Evolutionary conservation across 2,113 vertebrate genomes (phyloP).

Genomic region (Empidonax alnorum): DNA sequence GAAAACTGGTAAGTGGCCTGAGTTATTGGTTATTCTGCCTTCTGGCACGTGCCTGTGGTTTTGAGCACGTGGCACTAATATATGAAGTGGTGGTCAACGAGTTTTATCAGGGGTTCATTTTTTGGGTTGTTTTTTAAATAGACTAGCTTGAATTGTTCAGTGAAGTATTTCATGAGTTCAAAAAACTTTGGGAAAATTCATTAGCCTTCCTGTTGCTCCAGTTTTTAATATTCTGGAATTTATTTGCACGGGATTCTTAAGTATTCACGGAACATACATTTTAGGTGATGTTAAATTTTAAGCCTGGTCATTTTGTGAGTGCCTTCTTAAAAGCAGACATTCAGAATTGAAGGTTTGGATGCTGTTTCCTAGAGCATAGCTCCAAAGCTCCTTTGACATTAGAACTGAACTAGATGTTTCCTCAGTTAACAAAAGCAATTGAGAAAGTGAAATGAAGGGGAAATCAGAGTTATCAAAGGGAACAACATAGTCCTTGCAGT

Average conservation of each 20-base stretch:
- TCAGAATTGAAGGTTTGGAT: background rate
- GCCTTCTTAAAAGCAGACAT: background rate
- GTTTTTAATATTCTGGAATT: background rate
- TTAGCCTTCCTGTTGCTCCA: background rate
- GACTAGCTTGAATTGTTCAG: background rate
- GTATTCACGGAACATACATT: background rate
- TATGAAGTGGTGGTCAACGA: background rate
- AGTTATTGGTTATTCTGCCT: background rate
- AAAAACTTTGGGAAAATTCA: background rate
- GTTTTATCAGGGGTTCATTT: background rate
- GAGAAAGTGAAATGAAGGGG: background rate
- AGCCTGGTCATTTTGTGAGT: background rate
- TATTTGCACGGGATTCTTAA: background rate
- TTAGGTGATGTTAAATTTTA: background rate
- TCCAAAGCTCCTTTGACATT: background rate
- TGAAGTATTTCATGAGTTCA: background rate
- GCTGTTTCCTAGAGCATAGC: background rate
- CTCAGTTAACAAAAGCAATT: constrained; percentile 21
- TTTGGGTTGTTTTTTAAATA: background rate
- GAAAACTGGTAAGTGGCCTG: constrained; percentile 80
- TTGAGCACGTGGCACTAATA: background rate
- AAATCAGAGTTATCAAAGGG: background rate
- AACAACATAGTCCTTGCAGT: background rate
- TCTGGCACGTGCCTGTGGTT: background rate
- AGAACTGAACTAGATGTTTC: background rate